Evolutionary conservation across 2,888 invertebrate species (phyloP).

Genomic region (Lasioglossum pauxillum): DNA sequence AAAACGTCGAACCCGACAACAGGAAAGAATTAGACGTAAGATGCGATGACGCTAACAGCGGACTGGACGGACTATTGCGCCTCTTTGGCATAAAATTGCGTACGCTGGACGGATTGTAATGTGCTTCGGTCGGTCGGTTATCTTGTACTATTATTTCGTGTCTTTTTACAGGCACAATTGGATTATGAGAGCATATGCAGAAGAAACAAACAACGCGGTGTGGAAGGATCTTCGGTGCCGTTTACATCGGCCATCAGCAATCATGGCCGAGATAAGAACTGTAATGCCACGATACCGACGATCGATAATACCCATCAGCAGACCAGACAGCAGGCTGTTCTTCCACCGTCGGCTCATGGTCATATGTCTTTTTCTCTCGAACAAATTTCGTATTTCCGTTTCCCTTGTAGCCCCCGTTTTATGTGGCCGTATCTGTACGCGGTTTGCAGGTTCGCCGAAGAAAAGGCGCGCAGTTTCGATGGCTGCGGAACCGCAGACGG

Average conservation of each 20-base stretch:
- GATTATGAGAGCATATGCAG: conserved; percentile 87
- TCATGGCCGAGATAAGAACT: conserved; percentile 87
- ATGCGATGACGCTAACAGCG: conserved; percentile 8
- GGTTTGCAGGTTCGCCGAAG: conserved; percentile 83
- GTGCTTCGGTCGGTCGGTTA: not conserved
- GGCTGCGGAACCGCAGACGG: conserved; percentile 83
- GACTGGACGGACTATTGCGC: not conserved
- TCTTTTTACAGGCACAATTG: conserved; percentile 85
- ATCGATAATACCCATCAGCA: conserved; percentile 81
- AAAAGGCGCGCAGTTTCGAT: conserved; percentile 85
- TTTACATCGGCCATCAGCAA: conserved; percentile 81
- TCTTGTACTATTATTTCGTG: not conserved
- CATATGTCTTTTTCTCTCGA: not conserved
- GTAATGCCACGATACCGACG: conserved; percentile 88
- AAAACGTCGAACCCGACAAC: conserved; percentile 89
- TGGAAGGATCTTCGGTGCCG: conserved; percentile 80
- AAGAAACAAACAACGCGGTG: conserved; percentile 87
- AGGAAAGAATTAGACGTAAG: conserved; percentile 85
- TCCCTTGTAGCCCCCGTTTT: too few species aligned
- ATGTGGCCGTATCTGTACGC: not conserved
- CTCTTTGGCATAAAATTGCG: not conserved
- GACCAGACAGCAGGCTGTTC: conserved; percentile 76
- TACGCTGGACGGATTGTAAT: not conserved
- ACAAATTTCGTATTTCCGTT: not conserved
- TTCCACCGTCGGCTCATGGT: conserved; percentile 79